phyloP scores from a whole-genome alignment of 2,113 vertebrate genomes.

The Antidorcas marsupialis region DNA sequence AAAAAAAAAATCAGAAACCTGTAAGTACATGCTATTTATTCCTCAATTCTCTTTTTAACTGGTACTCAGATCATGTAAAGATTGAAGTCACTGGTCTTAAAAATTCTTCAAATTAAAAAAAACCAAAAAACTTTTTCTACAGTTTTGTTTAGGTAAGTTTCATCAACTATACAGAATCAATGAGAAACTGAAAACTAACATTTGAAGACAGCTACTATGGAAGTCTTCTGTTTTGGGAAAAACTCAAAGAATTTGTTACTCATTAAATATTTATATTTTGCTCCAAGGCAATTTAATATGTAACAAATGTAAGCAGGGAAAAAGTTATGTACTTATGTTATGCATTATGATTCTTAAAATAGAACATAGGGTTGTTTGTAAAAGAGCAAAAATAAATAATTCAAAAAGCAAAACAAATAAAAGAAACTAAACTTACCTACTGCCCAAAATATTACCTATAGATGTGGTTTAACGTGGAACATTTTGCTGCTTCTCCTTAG shows the following conservation, averaged over 20 bases:
- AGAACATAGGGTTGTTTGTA: conserved; percentile 13
- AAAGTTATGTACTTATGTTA: conserved; percentile 30
- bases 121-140: neutral
- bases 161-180: neutral
- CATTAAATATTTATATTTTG: conserved; percentile 59
- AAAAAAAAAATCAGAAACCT: neutral
- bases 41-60: neutral
- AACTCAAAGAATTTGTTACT: conserved; percentile 11
- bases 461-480: neutral
- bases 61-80: neutral
- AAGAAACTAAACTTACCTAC: conserved; percentile 15
- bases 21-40: neutral
- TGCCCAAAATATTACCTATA: neutral
- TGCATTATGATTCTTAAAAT: conserved; percentile 41
- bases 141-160: neutral
- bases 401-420: conserved; percentile 27
- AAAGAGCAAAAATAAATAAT: conserved; percentile 59
- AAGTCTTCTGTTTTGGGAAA: neutral
- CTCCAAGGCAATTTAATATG: conserved; percentile 44
- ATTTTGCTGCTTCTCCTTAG: neutral
- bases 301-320: conserved; percentile 27
- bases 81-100: neutral
- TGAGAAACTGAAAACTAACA: conserved; percentile 5
- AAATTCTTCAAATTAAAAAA: neutral
- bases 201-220: neutral